Evolutionary conservation across 2,797 vertebrate genomes (phyloP), one percentile per base, ranked within the genome.

Genomic region (Adelosebastes latens): DNA sequence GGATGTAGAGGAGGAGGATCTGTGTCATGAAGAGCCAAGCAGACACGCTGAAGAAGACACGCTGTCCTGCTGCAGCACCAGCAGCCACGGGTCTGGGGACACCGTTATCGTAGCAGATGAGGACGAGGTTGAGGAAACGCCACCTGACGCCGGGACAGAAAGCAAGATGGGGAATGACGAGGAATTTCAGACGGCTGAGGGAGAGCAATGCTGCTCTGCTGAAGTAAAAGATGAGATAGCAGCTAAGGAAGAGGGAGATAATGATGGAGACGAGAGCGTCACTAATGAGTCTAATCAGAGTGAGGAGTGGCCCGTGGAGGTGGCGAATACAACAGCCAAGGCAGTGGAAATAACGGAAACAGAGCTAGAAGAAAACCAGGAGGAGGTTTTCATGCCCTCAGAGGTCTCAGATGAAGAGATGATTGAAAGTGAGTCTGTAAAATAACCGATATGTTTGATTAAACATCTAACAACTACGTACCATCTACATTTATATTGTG

Each of bases 41-140:
- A 58, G 31, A 52, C 58, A 70, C 3, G 46, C 24, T 12, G 93
- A 94, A 24, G 93, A 94, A 1, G 95, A 95, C 72, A 87, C 87
- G 0, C 27, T 89, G 59, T 96, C 95, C 66, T 94, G 92, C 86
- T 91, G 94, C 88, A 96, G 94, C 76, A 83, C 75, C 71, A 93
- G 91, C 76, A 95, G 95, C 79, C 93, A 90, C 3, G 62, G 87
- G 75, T 96, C 95, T 13, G 91, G 85, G 31, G 92, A 94, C 77
- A 95, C 94, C 0, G 88, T 96, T 34, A 90, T 95, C 7, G 69
- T 80, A 61, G 89, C 89, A 29, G 90, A 91, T 4, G 89, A 93
- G 11, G 83, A 70, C 1, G 72, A 86, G 12, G 53, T 1, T 4
- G 85, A 83, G 49, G 82, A 80, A 34, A 58, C 2, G 1, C 49